Conservation (phyloP, 1,140 invertebrate genomes). For the Nilaparvata lugens region DNA sequence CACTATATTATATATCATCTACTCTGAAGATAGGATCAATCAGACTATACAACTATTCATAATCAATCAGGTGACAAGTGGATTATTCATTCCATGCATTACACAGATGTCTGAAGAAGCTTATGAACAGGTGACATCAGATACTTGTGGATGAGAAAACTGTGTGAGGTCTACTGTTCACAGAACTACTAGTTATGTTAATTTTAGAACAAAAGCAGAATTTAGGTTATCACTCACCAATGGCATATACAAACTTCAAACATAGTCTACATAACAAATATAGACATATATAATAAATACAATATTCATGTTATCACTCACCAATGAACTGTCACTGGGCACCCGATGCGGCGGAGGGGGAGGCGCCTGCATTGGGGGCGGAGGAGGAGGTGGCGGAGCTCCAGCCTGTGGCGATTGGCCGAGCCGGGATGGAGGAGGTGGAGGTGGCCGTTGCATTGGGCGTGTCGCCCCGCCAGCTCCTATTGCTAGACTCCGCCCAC, state of each 20-base stretch:
- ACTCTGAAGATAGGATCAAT: too few species aligned
- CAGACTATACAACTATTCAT: too few species aligned
- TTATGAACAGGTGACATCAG: too few species aligned
- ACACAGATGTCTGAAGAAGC: too few species aligned
- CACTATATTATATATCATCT: too few species aligned
- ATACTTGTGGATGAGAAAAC: too few species aligned
- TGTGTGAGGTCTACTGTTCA: too few species aligned
- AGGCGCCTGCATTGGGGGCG: slow-evolving; percentile 31
- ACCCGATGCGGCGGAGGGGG: slow-evolving; percentile 17
- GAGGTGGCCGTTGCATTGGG: slow-evolving; percentile 36
- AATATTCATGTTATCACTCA: background rate
- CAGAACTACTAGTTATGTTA: too few species aligned
- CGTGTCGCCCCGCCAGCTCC: slow-evolving; percentile 36
- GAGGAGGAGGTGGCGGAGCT: slow-evolving; percentile 31
- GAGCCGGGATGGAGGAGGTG: slow-evolving; percentile 34
- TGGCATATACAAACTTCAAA: background rate
- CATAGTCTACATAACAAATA: background rate
- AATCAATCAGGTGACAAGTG: too few species aligned
- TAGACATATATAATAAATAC: background rate
- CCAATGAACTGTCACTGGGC: background rate
- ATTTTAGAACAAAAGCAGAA: too few species aligned
- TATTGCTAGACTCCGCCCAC: slow-evolving; percentile 21
- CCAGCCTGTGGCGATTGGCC: slow-evolving; percentile 19
- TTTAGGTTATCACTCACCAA: background rate
- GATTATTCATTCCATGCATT: too few species aligned